Evolutionary conservation across 35 echinoderm and acorn worm genomes (phyloP).

Genomic region (Hemicentrotus pulcherrimus): DNA sequence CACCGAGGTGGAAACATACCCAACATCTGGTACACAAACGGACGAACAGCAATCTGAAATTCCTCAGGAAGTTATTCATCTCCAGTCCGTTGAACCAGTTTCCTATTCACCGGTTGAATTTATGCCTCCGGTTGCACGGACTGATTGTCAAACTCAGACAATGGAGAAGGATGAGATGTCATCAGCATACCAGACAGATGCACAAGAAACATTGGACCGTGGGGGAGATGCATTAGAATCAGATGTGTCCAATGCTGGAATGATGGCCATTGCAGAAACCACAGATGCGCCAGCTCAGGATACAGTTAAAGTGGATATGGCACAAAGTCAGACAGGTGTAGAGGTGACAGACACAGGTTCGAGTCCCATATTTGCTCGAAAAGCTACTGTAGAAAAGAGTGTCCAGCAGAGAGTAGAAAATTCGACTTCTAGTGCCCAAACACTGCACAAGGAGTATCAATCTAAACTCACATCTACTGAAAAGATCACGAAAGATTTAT

Average conservation of each 20-base stretch:
- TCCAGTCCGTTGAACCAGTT: slow-evolving; percentile 13
- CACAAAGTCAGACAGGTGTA: background rate
- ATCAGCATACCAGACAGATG: background rate
- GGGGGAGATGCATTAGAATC: background rate
- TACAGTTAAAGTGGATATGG: background rate
- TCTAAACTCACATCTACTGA: slow-evolving; percentile 14
- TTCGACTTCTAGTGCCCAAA: background rate
- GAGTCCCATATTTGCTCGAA: background rate
- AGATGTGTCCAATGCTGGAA: background rate
- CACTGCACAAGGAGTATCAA: background rate
- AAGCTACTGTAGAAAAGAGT: slow-evolving; percentile 22
- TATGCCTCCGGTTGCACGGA: background rate
- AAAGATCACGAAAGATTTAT: slow-evolving; percentile 17
- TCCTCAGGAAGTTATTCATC: slow-evolving; percentile 26
- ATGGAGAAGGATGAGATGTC: background rate
- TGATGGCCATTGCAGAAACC: background rate
- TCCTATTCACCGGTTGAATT: slow-evolving; percentile 21
- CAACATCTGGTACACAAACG: slow-evolving; percentile 9
- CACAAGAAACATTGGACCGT: background rate
- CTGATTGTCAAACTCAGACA: slow-evolving; percentile 26
- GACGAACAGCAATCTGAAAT: slow-evolving; percentile 25
- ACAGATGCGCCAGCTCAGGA: background rate
- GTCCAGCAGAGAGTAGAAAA: background rate
- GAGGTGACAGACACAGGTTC: slow-evolving; percentile 5
- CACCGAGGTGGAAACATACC: background rate